These are phyloP conservation scores for Pangasius djambal DNA, from an alignment of 2,797 vertebrate genomes.

Conservation along the genomic window DNA sequence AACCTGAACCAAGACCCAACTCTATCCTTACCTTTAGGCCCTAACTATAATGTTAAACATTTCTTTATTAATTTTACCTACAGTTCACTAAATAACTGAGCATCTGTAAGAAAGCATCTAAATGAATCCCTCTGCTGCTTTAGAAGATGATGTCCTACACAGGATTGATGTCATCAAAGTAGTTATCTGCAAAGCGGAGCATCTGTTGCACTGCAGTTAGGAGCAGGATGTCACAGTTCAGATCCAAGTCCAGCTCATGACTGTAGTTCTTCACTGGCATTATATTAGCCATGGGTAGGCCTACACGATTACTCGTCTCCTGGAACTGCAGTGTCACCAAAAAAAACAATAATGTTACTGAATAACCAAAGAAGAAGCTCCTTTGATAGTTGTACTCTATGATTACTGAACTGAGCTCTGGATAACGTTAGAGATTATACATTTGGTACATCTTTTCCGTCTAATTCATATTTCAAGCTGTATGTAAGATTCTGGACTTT, in stretches of 20 bases:
- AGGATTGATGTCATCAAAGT: constrained; percentile 65
- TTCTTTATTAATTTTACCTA: too few relatives aligned
- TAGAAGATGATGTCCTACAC: not conserved
- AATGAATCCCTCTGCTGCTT: not conserved
- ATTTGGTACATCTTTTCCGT: not conserved
- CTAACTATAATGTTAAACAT: too few relatives aligned
- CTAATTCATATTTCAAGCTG: not conserved
- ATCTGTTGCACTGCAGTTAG: constrained; percentile 69
- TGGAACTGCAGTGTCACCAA: constrained; percentile 63
- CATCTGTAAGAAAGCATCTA: too few relatives aligned
- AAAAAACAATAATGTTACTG: constrained; percentile 11
- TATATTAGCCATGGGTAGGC: constrained; percentile 73
- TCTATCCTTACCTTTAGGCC: too few relatives aligned
- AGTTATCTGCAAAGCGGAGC: constrained; percentile 70
- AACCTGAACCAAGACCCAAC: too few relatives aligned
- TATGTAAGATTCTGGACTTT: not conserved
- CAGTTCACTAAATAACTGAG: too few relatives aligned
- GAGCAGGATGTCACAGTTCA: constrained; percentile 72
- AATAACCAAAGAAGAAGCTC: not conserved
- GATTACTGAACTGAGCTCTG: not conserved
- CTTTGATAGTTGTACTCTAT: not conserved
- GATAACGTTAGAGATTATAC: not conserved
- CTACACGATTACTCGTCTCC: constrained; percentile 66
- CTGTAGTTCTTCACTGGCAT: constrained; percentile 78
- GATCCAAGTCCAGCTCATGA: constrained; percentile 67